Percentiles rank a stretch among this genome's conserved stretches.
Evolutionary conservation across 2,113 vertebrate species (phyloP).

Genomic region (Genyomyrus donnyi): DNA sequence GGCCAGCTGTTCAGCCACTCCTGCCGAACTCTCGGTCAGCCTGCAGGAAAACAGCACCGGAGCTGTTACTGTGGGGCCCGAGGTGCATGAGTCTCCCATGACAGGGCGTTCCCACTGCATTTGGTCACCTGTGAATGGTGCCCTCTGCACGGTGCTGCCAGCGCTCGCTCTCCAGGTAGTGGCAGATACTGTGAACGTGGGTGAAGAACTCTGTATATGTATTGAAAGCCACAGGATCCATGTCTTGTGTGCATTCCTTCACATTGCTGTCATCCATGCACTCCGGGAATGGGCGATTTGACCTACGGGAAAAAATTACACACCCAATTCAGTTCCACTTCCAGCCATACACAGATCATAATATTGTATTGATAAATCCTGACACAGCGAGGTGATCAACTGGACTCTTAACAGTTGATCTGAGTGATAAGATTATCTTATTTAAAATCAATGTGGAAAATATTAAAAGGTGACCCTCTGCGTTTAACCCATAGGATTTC

Average conservation of each 20-base stretch:
- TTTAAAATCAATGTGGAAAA: neutral
- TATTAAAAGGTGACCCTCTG: neutral
- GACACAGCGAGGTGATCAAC: neutral
- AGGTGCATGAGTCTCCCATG: neutral
- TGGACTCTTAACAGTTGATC: neutral
- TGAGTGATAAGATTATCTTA: neutral
- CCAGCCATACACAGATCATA: neutral
- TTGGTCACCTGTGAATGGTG: constrained; percentile 56
- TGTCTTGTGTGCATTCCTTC: constrained; percentile 57
- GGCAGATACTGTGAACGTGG: constrained; percentile 69
- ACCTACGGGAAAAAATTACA: constrained; percentile 41
- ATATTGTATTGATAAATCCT: neutral
- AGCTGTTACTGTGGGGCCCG: neutral
- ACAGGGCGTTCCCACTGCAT: neutral
- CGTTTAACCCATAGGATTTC: neutral
- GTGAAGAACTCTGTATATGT: constrained; percentile 74
- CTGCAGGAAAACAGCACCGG: constrained; percentile 34
- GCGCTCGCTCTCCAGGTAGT: constrained; percentile 65
- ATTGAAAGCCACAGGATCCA: constrained; percentile 67
- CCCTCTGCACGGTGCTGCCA: constrained; percentile 60
- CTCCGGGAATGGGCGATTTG: constrained; percentile 57
- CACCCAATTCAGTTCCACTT: neutral
- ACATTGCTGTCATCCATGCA: constrained; percentile 58
- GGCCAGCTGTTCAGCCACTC: constrained; percentile 60
- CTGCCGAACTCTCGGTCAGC: constrained; percentile 62